A percentile compares a stretch with the other conserved stretches of the same genome.
Conservation (phyloP, 2,888 invertebrate genomes). For the Lamellibrachia columna region DNA sequence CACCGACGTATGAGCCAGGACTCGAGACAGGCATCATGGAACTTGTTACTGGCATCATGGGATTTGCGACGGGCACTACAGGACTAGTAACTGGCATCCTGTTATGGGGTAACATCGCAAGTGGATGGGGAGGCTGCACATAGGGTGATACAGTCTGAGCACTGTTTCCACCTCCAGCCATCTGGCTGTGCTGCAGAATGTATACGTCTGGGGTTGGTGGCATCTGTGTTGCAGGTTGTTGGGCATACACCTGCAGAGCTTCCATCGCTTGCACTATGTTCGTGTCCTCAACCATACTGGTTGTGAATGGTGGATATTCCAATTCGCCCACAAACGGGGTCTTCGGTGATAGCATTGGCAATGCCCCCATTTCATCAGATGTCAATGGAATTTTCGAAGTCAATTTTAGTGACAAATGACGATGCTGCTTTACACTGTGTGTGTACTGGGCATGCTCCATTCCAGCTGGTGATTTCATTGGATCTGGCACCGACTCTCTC, state of each 20-base stretch:
- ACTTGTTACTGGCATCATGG: neutral
- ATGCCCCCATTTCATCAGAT: neutral
- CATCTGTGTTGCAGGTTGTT: neutral
- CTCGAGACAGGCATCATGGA: neutral
- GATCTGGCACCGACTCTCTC: neutral
- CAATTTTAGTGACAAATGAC: neutral
- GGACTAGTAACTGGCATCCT: neutral
- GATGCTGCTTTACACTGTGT: neutral
- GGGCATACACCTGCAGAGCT: conserved; percentile 32
- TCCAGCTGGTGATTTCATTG: neutral
- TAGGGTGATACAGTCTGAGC: neutral
- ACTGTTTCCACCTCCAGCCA: neutral
- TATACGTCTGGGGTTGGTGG: neutral
- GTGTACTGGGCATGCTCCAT: neutral
- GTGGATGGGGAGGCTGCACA: neutral
- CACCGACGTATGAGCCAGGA: neutral
- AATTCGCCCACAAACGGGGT: conserved; percentile 27
- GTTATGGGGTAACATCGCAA: neutral
- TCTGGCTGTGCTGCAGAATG: neutral
- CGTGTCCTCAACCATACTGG: neutral
- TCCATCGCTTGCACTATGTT: conserved; percentile 28
- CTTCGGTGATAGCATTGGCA: conserved; percentile 35
- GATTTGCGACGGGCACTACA: neutral
- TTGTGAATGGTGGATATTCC: conserved; percentile 24
- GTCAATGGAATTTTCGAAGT: neutral